Percentiles rank a stretch among this genome's conserved stretches.
Evolutionary conservation across 2,888 invertebrate genomes (phyloP).

Genomic region (Hofmannophila pseudospretella): DNA sequence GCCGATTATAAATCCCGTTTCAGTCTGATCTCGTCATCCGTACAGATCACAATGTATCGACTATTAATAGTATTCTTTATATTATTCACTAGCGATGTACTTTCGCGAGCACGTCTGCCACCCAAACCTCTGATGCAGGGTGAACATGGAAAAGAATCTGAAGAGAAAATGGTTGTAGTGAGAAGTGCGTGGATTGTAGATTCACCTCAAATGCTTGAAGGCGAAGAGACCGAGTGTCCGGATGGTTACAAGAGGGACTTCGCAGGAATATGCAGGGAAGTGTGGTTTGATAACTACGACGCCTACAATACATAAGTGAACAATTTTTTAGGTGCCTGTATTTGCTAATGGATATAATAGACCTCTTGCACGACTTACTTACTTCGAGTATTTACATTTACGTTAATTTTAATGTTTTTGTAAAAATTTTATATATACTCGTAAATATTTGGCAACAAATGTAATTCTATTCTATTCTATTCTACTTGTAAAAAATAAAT

Average conservation of each 20-base stretch:
- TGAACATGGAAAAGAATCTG: neutral
- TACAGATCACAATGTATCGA: neutral
- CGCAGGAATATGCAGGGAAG: slow-evolving; percentile 49
- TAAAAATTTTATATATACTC: too few species aligned
- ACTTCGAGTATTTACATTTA: too few species aligned
- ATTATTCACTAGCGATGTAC: neutral
- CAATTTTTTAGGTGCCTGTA: too few species aligned
- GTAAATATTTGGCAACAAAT: too few species aligned
- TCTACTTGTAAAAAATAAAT: too few species aligned
- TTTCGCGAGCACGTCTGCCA: neutral
- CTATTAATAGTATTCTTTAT: neutral
- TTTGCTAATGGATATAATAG: too few species aligned
- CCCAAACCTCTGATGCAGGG: too few species aligned
- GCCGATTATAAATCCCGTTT: slow-evolving; percentile 1
- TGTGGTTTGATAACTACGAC: slow-evolving; percentile 41
- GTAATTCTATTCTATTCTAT: too few species aligned
- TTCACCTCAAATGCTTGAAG: slow-evolving; percentile 32
- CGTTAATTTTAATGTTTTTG: too few species aligned
- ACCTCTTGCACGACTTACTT: too few species aligned
- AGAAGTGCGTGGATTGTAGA: slow-evolving; percentile 36
- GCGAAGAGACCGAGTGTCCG: slow-evolving; percentile 26
- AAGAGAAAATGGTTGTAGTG: slow-evolving; percentile 16
- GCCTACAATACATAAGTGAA: too few species aligned
- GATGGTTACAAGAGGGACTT: slow-evolving; percentile 40
- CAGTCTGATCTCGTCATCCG: neutral